Evolutionary conservation across 1,140 invertebrate genomes (phyloP).

Genomic region (Parasteatoda tepidariorum): DNA sequence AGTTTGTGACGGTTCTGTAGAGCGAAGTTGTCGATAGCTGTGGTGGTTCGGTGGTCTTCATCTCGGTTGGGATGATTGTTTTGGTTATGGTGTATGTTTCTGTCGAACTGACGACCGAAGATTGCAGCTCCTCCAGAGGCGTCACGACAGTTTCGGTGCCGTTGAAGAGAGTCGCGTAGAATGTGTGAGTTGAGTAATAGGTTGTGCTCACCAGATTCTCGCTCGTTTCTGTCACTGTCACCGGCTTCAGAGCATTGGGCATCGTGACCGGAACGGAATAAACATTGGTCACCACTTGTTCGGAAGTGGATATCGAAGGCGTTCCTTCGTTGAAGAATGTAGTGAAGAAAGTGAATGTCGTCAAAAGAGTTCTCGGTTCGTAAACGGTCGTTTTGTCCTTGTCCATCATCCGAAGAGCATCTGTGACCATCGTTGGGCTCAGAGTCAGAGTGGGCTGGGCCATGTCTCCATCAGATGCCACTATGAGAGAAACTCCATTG

Average conservation of each 20-base stretch:
- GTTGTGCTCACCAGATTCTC: slow-evolving; percentile 62
- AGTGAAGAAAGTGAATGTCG: slow-evolving; percentile 80
- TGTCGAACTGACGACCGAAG: slow-evolving; percentile 62
- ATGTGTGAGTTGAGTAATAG: slow-evolving; percentile 62
- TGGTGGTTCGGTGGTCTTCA: not conserved
- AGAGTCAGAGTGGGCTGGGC: slow-evolving; percentile 59
- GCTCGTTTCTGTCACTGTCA: slow-evolving; percentile 62
- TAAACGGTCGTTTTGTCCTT: slow-evolving; percentile 39
- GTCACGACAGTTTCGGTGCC: slow-evolving; percentile 63
- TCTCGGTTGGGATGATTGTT: slow-evolving; percentile 51
- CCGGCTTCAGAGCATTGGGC: slow-evolving; percentile 4
- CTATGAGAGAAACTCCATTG: slow-evolving; percentile 63
- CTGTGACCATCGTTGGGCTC: slow-evolving; percentile 63
- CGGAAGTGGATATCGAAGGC: slow-evolving; percentile 82
- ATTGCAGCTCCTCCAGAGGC: slow-evolving; percentile 64
- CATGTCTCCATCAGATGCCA: slow-evolving; percentile 54
- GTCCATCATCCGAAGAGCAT: slow-evolving; percentile 63
- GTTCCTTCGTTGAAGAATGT: slow-evolving; percentile 87
- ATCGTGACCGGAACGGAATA: slow-evolving; percentile 61
- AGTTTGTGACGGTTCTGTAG: slow-evolving; percentile 74
- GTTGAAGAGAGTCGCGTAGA: slow-evolving; percentile 65
- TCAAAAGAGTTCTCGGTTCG: slow-evolving; percentile 63
- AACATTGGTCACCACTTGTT: slow-evolving; percentile 75
- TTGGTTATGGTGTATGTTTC: slow-evolving; percentile 60
- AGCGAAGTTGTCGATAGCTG: slow-evolving; percentile 40